A percentile compares a stretch with the other conserved stretches of the same genome.
Conservation (phyloP, 2,888 invertebrate species). For the Pyralis farinalis region DNA sequence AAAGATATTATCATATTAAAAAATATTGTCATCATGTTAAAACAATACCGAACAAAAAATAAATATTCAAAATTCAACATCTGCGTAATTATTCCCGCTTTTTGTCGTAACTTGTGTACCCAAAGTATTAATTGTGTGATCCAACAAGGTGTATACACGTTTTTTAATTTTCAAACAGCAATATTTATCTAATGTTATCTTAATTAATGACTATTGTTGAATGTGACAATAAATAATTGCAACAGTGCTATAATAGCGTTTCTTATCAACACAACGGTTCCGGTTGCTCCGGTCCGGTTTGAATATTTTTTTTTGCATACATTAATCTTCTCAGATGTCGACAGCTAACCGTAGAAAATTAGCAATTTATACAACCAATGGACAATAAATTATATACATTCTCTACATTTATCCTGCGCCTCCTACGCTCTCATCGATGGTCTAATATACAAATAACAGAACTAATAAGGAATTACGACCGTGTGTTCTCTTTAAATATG, state of each 20-base stretch:
- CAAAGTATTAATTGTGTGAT: not conserved
- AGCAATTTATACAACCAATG: slow-evolving; percentile 58
- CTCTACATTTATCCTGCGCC: slow-evolving; percentile 43
- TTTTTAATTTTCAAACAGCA: not conserved
- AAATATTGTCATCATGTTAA: too few relatives aligned
- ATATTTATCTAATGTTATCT: not conserved
- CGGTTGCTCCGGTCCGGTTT: slow-evolving; percentile 18
- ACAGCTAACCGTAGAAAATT: slow-evolving; percentile 44
- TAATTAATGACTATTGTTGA: slow-evolving; percentile 4
- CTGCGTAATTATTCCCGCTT: too few relatives aligned
- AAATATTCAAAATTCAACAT: too few relatives aligned
- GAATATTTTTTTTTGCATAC: slow-evolving; percentile 23
- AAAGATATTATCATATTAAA: too few relatives aligned
- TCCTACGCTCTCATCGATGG: slow-evolving; percentile 39
- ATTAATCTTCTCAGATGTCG: slow-evolving; percentile 41
- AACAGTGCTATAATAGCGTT: slow-evolving; percentile 9
- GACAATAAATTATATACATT: slow-evolving; percentile 56
- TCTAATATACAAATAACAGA: slow-evolving; percentile 43
- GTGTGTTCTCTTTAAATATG: too few relatives aligned
- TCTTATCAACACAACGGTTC: slow-evolving; percentile 21
- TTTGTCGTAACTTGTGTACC: not conserved
- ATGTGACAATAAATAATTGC: slow-evolving; percentile 1
- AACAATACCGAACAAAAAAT: too few relatives aligned
- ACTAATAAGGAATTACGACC: slow-evolving; percentile 34
- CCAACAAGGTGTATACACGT: not conserved